A percentile compares a stretch with the other conserved stretches of the same genome.
Conservation (phyloP, 2,797 vertebrate species). For the Setipinna tenuifilis region DNA sequence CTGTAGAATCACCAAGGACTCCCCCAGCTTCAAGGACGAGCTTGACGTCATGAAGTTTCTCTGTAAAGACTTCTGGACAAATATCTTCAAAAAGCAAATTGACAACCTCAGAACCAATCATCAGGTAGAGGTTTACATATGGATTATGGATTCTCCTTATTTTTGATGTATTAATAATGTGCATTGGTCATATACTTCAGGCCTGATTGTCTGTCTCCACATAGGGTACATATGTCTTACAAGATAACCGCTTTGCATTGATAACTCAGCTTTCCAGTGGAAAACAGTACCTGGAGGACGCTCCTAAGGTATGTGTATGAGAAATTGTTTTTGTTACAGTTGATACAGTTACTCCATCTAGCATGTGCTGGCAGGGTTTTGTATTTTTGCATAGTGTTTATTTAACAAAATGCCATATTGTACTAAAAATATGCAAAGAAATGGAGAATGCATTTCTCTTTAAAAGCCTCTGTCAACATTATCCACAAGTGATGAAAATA, state of each 20-base stretch:
- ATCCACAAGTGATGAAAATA: too few species aligned
- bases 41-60: slow-evolving; percentile 87
- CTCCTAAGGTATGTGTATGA: slow-evolving; percentile 77
- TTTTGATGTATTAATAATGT: background rate
- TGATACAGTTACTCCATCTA: too few species aligned
- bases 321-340: background rate
- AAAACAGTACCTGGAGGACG: slow-evolving; percentile 85
- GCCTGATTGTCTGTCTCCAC: background rate
- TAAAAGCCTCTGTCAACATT: too few species aligned
- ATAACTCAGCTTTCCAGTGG: slow-evolving; percentile 80
- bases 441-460: too few species aligned
- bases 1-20: slow-evolving; percentile 81
- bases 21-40: slow-evolving; percentile 83
- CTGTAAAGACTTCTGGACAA: slow-evolving; percentile 88
- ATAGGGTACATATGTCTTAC: slow-evolving; percentile 86
- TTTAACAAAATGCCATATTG: too few species aligned
- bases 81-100: slow-evolving; percentile 83
- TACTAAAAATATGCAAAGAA: too few species aligned
- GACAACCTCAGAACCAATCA: slow-evolving; percentile 89
- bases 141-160: background rate
- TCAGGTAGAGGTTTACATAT: slow-evolving; percentile 71
- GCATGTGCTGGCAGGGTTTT: too few species aligned
- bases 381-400: too few species aligned
- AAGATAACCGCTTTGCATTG: slow-evolving; percentile 84
- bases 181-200: slow-evolving; percentile 30